Base-by-base conservation (phyloP, 2,888 invertebrate species). In the Drosophila subquinaria region DNA sequence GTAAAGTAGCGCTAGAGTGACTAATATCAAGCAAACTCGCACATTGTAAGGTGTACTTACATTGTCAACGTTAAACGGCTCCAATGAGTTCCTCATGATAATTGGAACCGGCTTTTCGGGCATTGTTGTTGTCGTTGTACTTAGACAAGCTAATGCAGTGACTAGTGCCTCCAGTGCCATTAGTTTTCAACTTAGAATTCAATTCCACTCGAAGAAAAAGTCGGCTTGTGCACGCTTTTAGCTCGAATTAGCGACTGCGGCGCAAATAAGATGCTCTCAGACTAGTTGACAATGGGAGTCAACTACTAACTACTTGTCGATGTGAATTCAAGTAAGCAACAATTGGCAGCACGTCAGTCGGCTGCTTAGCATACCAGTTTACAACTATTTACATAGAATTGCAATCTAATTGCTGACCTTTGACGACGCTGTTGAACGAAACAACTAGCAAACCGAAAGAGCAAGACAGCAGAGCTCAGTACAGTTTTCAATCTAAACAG, bases 81-180 rank as follows among this genome's bases (percentile, higher is more conserved):
- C 66, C 17, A 63, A 11, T 0, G 86, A 86, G 51, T 86, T 82
- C 11, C 38, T 35, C 56, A 66, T 76, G 33, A 86, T 89, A 8
- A 55, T 30, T 33, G 89, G 50, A 9, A 66, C 35, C 4, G 55
- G 5, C 20, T 52, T 65, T 0, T 61, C 57, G 27, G 65, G 30
- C 42, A 68, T 43, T 45, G 45, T 68, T 0, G 69, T 56, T 52
- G 83, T 57, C 4, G 88, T 60, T 23, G 76, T 68, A 55, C 88
- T 86, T 20, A 86, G 76, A 15, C 86, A 86, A 50, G 90, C 83
- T 57, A 86, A 47, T 13, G 87, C 88, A 13, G 88, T 88, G 35
- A 89, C 81, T 11, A 86, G 47, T 11, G 90, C 51, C 38, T 88
- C 88, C 52, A 86, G 53, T 40, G 82, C 59, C 84, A 84, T 83